Base-by-base conservation (phyloP, 2,113 vertebrate species). In the Macquaria ambigua region DNA sequence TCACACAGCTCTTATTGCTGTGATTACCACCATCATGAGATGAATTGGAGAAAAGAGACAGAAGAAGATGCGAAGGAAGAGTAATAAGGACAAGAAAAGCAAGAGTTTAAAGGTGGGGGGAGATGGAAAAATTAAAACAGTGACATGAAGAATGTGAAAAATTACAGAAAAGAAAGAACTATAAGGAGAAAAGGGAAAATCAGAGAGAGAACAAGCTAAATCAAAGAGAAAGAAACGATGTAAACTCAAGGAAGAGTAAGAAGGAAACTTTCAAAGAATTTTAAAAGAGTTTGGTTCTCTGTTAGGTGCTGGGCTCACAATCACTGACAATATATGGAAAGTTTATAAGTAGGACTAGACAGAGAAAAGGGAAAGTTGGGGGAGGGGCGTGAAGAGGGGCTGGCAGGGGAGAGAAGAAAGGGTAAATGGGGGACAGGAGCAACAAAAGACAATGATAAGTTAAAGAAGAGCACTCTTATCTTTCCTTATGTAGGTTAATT, bases 401-500 rank as follows among this genome's bases (percentile, higher is more conserved):
- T 71, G 56, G 31, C 11, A 10, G 43, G 55, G 43, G 50, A 50
- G 46, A 21, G 53, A 61, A 81, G 25, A 75, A 68, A 89, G 85
- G 83, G 71, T 92, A 89, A 91, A 90, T 64, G 84, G 84, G 82
- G 77, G 79, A 88, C 85, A 87, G 59, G 79, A 87, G 83, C 82
- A 89, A 91, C 85, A 87, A 85, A 88, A 89, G 91, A 84, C 82
- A 86, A 84, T 76, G 92, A 91, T 88, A 90, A 91, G 82, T 89
- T 92, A 86, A 89, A 81, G 83, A 90, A 64, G 83, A 89, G 28
- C 66, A 76, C 76, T 68, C 76, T 87, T 85, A 93, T 90, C 85
- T 83, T 58, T 85, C 80, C 71, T 90, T 92, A 93, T 93, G 90
- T 95, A 92, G 94, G 94, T 93, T 95, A 94, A 95, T 94, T 94